Base-by-base conservation (phyloP, 64 coral and sea anemone species). In the Actinia equina region DNA sequence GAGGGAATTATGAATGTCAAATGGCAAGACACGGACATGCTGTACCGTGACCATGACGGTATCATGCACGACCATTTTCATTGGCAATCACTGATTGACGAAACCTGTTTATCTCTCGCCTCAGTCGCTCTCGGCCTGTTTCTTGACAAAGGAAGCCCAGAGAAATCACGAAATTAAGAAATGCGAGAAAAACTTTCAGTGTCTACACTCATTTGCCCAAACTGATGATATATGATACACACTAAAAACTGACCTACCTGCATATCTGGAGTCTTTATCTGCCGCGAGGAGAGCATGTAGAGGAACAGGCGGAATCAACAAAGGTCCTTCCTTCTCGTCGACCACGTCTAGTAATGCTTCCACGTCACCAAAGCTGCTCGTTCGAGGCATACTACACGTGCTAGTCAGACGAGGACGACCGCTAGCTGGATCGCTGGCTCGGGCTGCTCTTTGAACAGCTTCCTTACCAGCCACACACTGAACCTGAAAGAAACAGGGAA, bases 291-390 rank as follows among this genome's bases (percentile, higher is more conserved):
- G 88, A 84, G 93, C 93, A 89, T 91, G 91, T 51, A 99, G 52
- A 42, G 97, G 93, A 41, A 99, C 86, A 55, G 93, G 97, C 10
- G 97, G 97, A 55, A 99, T 92, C 22, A 82, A 93, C 70, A 99
- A 55, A 5, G 80, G 82, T 64, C 69, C 74, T 14, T 97, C 94
- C 61, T 87, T 97, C 22, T 97, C 94, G 44, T 97, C 94, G 30
- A 59, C 53, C 43, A 82, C 82, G 10, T 80, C 25, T 41, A 76
- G 8, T 45, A 77, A 44, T 59, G 86, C 44, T 42, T 89, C 88
- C 4, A 77, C 79, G 14, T 69, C 27, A 52, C 87, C 90, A 17
- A 87, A 92, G 61, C 84, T 96, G 25, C 89, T 86, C 49, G 89
- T 88, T 22, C 86, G 92, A 22, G 86, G 85, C 88, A 96, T 93